Base-by-base conservation (phyloP, 2,888 invertebrate genomes). In the Amiota minor region DNA sequence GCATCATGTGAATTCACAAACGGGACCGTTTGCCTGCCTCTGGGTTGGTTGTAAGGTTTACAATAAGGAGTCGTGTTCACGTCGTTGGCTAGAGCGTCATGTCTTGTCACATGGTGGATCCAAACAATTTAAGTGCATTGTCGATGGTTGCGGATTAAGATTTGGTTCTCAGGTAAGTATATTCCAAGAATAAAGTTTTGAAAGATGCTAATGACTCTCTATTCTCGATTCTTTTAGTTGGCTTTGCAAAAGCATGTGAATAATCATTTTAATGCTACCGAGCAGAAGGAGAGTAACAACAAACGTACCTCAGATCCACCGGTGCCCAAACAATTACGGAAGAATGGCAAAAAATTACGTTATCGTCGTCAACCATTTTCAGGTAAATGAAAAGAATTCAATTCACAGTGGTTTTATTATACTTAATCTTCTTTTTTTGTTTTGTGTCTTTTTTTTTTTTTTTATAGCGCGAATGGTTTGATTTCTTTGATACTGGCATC, bases 41-140 rank as follows among this genome's bases (percentile, higher is more conserved):
- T 98, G 98, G 98, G 92, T 94, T 83, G 96, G 95, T 70, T 98
- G 98, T 91, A 98, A 98, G 89, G 98, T 98, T 59, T 97, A 96
- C 88, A 96, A 96, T 79, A 95, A 96, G 88, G 94, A 95, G 50
- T 98, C 98, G 10, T 97, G 97, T 88, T 97, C 97, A 9, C 92
- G 96, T 72, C 94, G 96, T 72, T 98, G 98, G 98, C 91, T 98
- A 79, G 97, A 98, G 89, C 92, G 98, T 65, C 98, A 98, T 90
- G 95, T 98, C 62, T 91, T 97, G 68, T 95, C 95, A 0, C 98
- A 98, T 90, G 95, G 95, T 73, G 97, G 97, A 62, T 97, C 95
- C 90, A 97, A 98, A 89, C 97, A 97, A 35, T 98, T 97, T 91
- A 94, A 96, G 86, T 98, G 98, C 91, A 98, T 98, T 89, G 96